Evolutionary conservation across 2,888 invertebrate genomes (phyloP).

Genomic region (Dryobotodes eremita): DNA sequence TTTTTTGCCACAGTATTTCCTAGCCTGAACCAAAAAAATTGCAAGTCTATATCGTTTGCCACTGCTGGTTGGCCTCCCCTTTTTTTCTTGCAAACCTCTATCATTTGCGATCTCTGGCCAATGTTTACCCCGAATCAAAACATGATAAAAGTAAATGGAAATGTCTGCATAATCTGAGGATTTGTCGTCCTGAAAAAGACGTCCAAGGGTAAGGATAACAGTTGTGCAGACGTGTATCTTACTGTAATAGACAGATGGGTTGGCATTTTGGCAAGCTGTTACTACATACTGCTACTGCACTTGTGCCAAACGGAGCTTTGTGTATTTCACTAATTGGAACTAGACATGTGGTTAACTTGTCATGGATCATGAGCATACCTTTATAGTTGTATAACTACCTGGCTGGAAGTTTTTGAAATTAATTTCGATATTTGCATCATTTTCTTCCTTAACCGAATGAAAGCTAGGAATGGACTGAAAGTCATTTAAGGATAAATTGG

Average conservation of each 20-base stretch:
- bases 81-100: not conserved
- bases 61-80: not conserved
- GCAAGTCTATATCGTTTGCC: not conserved
- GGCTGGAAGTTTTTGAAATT: not conserved
- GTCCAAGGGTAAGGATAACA: conserved; percentile 42
- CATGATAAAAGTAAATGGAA: not conserved
- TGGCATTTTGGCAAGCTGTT: conserved; percentile 54
- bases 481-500: conserved; percentile 16
- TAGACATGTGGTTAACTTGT: conserved; percentile 47
- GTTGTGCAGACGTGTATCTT: conserved; percentile 46
- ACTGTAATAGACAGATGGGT: conserved; percentile 36
- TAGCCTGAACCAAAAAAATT: not conserved
- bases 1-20: not conserved
- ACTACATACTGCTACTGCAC: conserved; percentile 33
- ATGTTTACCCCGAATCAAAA: not conserved
- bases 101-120: not conserved
- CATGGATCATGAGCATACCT: conserved; percentile 18
- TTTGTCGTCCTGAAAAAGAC: conserved; percentile 14
- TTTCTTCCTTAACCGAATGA: not conserved
- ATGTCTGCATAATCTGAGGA: not conserved
- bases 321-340: conserved; percentile 48
- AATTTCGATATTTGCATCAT: not conserved
- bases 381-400: not conserved
- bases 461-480: conserved; percentile 11
- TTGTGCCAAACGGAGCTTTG: conserved; percentile 48